Evolutionary conservation across 2,797 vertebrate species (phyloP).

Genomic region (Myotis pilosus): DNA sequence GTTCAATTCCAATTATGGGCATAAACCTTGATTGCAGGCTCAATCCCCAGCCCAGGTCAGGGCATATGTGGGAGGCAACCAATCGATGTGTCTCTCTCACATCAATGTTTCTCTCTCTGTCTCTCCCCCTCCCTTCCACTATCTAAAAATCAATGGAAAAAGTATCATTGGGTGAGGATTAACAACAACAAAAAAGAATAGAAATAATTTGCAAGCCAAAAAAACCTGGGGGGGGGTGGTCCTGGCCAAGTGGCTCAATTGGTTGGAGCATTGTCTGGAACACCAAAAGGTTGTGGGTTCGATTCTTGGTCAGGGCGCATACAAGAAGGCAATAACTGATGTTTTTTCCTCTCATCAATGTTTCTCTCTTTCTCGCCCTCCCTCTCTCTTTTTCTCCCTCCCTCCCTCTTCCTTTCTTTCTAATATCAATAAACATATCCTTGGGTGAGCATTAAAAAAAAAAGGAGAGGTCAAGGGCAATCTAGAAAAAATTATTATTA

Average conservation of each 20-base stretch:
- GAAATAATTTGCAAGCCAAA: background rate
- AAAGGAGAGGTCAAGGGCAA: background rate
- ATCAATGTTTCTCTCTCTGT: background rate
- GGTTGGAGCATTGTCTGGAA: background rate
- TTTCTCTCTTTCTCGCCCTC: background rate
- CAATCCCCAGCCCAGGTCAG: background rate
- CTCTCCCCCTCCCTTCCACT: background rate
- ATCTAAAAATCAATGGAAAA: background rate
- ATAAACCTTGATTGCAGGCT: background rate
- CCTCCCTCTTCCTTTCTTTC: background rate
- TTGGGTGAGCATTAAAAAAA: background rate
- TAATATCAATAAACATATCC: background rate
- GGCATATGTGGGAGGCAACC: background rate
- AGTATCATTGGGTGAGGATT: too few species aligned
- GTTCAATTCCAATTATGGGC: background rate
- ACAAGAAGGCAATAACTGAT: background rate
- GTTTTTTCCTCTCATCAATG: background rate
- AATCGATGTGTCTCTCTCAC: background rate
- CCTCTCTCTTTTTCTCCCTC: background rate
- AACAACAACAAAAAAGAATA: background rate
- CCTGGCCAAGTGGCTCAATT: background rate
- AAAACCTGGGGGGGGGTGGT: background rate
- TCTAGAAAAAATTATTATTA: background rate
- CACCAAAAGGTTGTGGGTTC: background rate
- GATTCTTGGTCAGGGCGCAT: background rate